These are phyloP conservation scores for Cephalopholis sonnerati DNA, from an alignment of 2,113 vertebrate genomes.

Conservation along the genomic window DNA sequence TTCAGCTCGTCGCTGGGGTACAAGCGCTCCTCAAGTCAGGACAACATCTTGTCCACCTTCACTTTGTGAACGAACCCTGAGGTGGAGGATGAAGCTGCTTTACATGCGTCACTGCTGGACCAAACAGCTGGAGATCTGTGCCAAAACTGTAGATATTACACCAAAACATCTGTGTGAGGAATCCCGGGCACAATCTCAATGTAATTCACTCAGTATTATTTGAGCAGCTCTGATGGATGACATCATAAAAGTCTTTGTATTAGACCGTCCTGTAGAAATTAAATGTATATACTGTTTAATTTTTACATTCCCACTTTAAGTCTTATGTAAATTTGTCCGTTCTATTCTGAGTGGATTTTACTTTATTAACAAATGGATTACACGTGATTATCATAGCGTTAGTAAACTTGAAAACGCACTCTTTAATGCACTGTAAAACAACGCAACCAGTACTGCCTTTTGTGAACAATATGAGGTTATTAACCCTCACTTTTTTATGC, in stretches of 20 bases:
- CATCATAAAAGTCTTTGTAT: slow-evolving; percentile 1
- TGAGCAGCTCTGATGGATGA: slow-evolving; percentile 48
- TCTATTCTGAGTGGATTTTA: slow-evolving; percentile 10
- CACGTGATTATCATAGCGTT: slow-evolving; percentile 32
- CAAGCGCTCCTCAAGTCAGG: slow-evolving; percentile 87
- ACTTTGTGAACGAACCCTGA: slow-evolving; percentile 56
- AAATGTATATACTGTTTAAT: slow-evolving; percentile 57
- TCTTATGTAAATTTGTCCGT: slow-evolving; percentile 4
- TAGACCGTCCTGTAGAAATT: slow-evolving; percentile 1
- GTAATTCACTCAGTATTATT: slow-evolving; percentile 72
- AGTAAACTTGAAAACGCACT: slow-evolving; percentile 48
- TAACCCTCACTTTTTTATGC: slow-evolving; percentile 49
- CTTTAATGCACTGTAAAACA: slow-evolving; percentile 64
- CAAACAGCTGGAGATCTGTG: slow-evolving; percentile 34
- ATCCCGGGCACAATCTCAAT: neutral
- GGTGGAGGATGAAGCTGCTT: slow-evolving; percentile 1
- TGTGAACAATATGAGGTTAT: slow-evolving; percentile 49
- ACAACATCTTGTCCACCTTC: slow-evolving; percentile 74
- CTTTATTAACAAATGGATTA: slow-evolving; percentile 34
- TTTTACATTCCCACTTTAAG: slow-evolving; percentile 32
- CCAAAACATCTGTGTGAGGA: slow-evolving; percentile 19
- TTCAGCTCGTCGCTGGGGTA: slow-evolving; percentile 89
- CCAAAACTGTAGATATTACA: slow-evolving; percentile 30
- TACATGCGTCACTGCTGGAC: slow-evolving; percentile 24
- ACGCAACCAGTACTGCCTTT: slow-evolving; percentile 59